Conservation (phyloP, 2,888 invertebrate genomes). For the Margaritifera margaritifera region DNA sequence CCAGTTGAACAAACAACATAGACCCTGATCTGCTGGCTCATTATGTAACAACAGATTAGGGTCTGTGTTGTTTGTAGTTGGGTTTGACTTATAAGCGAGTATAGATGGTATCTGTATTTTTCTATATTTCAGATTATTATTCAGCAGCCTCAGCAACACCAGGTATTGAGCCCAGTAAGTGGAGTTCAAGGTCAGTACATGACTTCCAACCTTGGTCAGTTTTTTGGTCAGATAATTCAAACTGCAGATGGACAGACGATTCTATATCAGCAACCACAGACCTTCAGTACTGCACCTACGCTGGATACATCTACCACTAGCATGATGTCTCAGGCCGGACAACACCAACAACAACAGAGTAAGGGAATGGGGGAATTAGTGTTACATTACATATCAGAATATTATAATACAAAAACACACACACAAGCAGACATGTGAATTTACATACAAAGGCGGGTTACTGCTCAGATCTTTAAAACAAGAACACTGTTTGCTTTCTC, state of each 20-base stretch:
- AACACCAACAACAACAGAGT: slow-evolving; percentile 27
- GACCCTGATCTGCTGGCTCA: too few relatives aligned
- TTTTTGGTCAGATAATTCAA: slow-evolving; percentile 83
- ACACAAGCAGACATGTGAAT: too few relatives aligned
- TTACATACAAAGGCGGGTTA: too few relatives aligned
- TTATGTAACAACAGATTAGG: too few relatives aligned
- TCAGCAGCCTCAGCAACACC: slow-evolving; percentile 71
- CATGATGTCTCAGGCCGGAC: slow-evolving; percentile 11
- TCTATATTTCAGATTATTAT: slow-evolving; percentile 77
- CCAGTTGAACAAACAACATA: too few relatives aligned
- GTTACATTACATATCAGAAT: too few relatives aligned
- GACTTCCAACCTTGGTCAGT: slow-evolving; percentile 31
- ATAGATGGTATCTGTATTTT: too few relatives aligned
- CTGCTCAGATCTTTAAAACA: too few relatives aligned
- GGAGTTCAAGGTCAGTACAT: slow-evolving; percentile 12
- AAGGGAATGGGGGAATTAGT: background rate
- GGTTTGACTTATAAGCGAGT: background rate
- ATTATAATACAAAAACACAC: too few relatives aligned
- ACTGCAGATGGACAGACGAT: slow-evolving; percentile 94
- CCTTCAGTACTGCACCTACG: slow-evolving; percentile 16
- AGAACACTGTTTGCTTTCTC: too few relatives aligned
- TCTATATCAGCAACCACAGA: slow-evolving; percentile 83
- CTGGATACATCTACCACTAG: slow-evolving; percentile 17
- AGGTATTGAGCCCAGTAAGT: slow-evolving; percentile 32
- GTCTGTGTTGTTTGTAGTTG: too few relatives aligned